These are phyloP conservation scores for Hydra vulgaris DNA, from an alignment of 30 jellyfish, hydroid and myxozoan genomes.

Conservation along the genomic window DNA sequence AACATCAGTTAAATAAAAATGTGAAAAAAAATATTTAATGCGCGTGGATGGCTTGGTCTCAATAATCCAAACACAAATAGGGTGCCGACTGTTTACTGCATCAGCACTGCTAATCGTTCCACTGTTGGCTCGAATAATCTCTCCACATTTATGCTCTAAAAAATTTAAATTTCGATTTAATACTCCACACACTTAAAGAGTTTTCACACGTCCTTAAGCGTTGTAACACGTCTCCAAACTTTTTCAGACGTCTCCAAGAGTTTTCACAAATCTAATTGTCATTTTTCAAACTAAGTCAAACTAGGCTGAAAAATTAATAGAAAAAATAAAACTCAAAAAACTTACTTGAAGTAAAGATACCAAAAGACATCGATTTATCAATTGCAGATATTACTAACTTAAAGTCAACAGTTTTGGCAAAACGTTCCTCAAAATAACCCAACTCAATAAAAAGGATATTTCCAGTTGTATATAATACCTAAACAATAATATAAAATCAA, in stretches of 20 bases:
- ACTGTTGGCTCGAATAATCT: neutral
- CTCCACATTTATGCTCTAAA: conserved; percentile 26
- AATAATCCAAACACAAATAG: conserved; percentile 21
- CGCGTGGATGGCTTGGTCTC: conserved; percentile 24
- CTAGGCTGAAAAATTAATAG: neutral
- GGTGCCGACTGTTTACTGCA: neutral
- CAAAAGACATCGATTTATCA: neutral
- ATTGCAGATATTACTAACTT: neutral
- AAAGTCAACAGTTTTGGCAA: neutral
- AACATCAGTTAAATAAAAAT: conserved; percentile 17
- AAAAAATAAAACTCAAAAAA: neutral
- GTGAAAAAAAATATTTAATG: conserved; percentile 8
- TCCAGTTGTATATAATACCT: neutral
- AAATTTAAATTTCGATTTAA: no score
- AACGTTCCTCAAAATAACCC: neutral
- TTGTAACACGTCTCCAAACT: no score
- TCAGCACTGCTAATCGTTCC: conserved; percentile 16
- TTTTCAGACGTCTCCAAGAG: no score
- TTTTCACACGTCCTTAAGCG: no score
- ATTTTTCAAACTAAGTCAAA: no score
- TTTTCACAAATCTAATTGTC: no score
- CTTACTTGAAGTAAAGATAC: neutral
- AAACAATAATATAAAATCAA: no score
- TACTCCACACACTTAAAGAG: no score
- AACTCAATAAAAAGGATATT: neutral